Evolutionary conservation across 2,113 vertebrate genomes (phyloP).

Genomic region (Coracopsis vasa): DNA sequence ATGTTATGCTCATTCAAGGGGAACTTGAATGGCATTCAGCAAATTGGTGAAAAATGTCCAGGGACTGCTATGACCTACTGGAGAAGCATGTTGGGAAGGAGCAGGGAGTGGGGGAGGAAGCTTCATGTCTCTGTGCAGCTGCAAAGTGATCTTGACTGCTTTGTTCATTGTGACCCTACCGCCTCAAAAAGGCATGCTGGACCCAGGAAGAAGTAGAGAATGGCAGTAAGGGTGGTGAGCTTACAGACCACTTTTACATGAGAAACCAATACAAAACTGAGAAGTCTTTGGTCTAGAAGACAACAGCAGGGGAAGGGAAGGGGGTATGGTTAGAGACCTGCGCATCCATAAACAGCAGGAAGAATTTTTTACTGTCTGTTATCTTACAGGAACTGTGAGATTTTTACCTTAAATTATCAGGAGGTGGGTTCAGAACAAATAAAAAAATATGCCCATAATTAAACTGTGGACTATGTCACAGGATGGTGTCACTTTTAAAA

Average conservation of each 20-base stretch:
- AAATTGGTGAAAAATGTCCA: not conserved
- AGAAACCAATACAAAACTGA: not conserved
- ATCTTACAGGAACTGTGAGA: not conserved
- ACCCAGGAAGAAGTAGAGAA: not conserved
- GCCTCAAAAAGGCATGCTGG: not conserved
- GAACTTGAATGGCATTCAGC: not conserved
- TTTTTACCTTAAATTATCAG: not conserved
- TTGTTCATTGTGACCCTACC: not conserved
- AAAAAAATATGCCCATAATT: not conserved
- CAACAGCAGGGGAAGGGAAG: not conserved
- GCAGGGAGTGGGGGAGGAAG: not conserved
- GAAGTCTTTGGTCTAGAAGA: not conserved
- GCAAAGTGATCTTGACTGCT: not conserved
- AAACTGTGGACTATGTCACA: not conserved
- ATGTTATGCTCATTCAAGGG: not conserved
- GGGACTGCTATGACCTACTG: not conserved
- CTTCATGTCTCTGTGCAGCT: not conserved
- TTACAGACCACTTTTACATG: not conserved
- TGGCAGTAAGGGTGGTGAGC: not conserved
- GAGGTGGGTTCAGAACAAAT: not conserved
- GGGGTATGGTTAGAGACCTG: not conserved
- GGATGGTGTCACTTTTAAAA: not conserved
- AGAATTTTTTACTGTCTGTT: not conserved
- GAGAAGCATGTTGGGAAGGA: not conserved
- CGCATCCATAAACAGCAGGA: not conserved